These are phyloP conservation scores for Dusona sp. DNA, from an alignment of 2,888 invertebrate genomes.

Conservation along the genomic window DNA sequence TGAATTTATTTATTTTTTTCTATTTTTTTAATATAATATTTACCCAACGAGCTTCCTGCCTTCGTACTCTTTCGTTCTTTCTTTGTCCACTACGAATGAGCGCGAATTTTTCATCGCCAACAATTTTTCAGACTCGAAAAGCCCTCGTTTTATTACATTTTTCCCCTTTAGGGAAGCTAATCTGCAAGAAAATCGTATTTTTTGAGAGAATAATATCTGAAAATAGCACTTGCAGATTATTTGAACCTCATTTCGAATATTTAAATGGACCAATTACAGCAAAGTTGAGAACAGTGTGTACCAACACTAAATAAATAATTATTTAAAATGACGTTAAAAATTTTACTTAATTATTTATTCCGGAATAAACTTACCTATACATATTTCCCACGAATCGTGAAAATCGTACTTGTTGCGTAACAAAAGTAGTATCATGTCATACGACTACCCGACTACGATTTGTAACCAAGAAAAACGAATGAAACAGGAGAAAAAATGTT, in stretches of 20 bases:
- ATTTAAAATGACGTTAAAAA: not conserved
- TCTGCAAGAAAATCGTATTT: constrained; percentile 34
- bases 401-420: constrained; percentile 5
- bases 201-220: not conserved
- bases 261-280: not conserved
- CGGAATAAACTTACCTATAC: constrained; percentile 43
- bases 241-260: not conserved
- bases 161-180: constrained; percentile 10
- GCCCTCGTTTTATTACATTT: not conserved
- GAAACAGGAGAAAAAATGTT: not conserved
- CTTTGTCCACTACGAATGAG: constrained; percentile 66
- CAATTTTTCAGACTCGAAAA: constrained; percentile 12
- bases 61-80: constrained; percentile 88
- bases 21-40: constrained; percentile 73
- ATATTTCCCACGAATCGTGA: constrained; percentile 19
- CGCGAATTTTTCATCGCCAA: constrained; percentile 21
- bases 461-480: constrained; percentile 8
- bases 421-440: constrained; percentile 5
- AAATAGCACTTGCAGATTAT: not conserved
- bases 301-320: constrained; percentile 1
- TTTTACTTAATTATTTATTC: not conserved
- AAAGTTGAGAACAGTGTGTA: not conserved
- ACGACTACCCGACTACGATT: not conserved
- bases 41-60: constrained; percentile 92
- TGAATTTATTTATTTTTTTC: not conserved